Percentiles rank a stretch among this genome's conserved stretches.
Evolutionary conservation across 1,140 invertebrate genomes (phyloP).

Genomic region (Cydia strobilella): DNA sequence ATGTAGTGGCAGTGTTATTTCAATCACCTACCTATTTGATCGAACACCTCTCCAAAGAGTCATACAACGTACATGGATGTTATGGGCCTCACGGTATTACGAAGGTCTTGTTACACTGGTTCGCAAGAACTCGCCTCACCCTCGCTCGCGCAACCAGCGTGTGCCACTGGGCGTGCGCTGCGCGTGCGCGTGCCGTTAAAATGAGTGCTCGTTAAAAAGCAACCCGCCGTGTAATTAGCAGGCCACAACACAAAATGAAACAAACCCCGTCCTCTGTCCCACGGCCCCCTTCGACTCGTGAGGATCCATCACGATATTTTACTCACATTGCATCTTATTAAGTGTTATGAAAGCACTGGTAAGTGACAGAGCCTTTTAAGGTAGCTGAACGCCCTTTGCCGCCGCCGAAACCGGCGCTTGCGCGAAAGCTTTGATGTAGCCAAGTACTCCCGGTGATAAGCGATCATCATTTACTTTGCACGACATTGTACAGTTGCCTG

Average conservation of each 20-base stretch:
- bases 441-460: slow-evolving; percentile 17
- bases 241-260: slow-evolving; percentile 65
- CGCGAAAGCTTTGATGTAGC: slow-evolving; percentile 23
- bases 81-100: not conserved
- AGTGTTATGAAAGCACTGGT: slow-evolving; percentile 73
- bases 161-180: slow-evolving; percentile 45
- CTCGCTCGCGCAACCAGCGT: not conserved
- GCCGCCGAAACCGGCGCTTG: slow-evolving; percentile 39
- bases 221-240: slow-evolving; percentile 69
- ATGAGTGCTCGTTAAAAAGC: slow-evolving; percentile 72
- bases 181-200: slow-evolving; percentile 64
- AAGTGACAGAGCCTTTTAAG: slow-evolving; percentile 71
- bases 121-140: not conserved
- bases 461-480: slow-evolving; percentile 25
- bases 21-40: no score
- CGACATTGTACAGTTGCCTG: slow-evolving; percentile 16
- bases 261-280: slow-evolving; percentile 58
- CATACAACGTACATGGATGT: no score
- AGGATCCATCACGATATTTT: slow-evolving; percentile 75
- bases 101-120: not conserved
- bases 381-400: slow-evolving; percentile 56
- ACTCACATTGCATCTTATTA: slow-evolving; percentile 74
- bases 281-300: slow-evolving; percentile 68
- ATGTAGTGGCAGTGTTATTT: no score
- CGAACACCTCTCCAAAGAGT: no score